These are phyloP conservation scores for Cantharis nigra DNA, from an alignment of 2,888 invertebrate species.

Conservation along the genomic window DNA sequence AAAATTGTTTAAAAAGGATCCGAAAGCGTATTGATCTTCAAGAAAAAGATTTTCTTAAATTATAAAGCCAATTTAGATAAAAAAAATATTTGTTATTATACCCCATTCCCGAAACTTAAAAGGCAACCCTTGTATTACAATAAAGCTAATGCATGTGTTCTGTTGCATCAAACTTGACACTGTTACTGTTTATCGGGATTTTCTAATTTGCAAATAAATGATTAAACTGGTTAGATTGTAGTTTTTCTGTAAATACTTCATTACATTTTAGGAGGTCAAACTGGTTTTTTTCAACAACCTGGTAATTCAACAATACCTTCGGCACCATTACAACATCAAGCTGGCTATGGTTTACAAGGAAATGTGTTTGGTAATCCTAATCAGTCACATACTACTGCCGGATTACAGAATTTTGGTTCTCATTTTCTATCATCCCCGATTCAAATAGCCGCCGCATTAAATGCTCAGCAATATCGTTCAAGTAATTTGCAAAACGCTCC, in stretches of 20 bases:
- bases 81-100: too few species aligned
- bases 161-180: neutral
- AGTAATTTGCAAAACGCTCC: conserved; percentile 60
- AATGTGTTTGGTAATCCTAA: conserved; percentile 57
- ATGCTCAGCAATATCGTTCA: conserved; percentile 67
- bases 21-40: too few species aligned
- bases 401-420: conserved; percentile 59
- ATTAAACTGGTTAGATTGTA: neutral
- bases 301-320: conserved; percentile 55
- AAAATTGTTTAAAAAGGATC: too few species aligned
- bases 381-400: conserved; percentile 56
- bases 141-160: neutral
- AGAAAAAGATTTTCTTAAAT: too few species aligned
- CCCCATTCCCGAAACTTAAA: too few species aligned
- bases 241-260: neutral
- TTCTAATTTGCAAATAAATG: neutral
- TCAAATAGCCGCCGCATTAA: conserved; percentile 65
- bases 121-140: too few species aligned
- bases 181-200: neutral
- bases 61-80: too few species aligned
- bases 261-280: conserved; percentile 53
- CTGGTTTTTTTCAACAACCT: conserved; percentile 59
- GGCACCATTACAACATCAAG: conserved; percentile 53
- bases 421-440: conserved; percentile 67
- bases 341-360: conserved; percentile 57